Percentiles rank a stretch among this genome's conserved stretches.
phyloP scores from a whole-genome alignment of 2,113 vertebrate genomes.

The Ornithorhynchus anatinus region DNA sequence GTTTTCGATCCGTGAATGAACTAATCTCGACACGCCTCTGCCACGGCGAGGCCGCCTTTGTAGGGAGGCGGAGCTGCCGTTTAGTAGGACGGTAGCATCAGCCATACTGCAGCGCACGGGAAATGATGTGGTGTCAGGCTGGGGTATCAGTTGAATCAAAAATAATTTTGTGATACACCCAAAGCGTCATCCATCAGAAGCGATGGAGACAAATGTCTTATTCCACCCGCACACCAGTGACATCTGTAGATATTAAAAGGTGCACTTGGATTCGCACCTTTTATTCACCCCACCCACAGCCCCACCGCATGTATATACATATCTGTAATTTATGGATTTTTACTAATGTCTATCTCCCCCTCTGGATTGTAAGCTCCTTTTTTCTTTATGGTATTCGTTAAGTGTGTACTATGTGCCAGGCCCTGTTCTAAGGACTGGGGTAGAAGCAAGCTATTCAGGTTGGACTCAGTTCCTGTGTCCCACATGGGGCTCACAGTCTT shows the following conservation, averaged over 20 bases:
- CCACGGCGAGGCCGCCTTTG: not conserved
- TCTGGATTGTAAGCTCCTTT: too few relatives aligned
- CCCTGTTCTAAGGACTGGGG: too few relatives aligned
- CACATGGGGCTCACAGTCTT: too few relatives aligned
- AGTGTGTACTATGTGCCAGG: not conserved
- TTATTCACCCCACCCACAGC: too few relatives aligned
- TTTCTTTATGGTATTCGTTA: too few relatives aligned
- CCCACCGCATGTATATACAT: too few relatives aligned
- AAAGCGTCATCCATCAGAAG: conserved; percentile 19
- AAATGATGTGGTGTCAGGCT: not conserved
- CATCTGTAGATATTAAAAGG: conserved; percentile 39
- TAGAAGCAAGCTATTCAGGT: too few relatives aligned
- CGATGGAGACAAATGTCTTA: conserved; percentile 14
- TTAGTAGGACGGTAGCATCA: not conserved
- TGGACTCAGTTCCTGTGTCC: too few relatives aligned
- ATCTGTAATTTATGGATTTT: too few relatives aligned
- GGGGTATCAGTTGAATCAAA: not conserved
- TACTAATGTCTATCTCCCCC: too few relatives aligned
- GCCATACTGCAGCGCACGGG: not conserved
- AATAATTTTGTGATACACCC: not conserved
- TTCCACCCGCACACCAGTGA: conserved; percentile 19
- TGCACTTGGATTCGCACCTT: too few relatives aligned
- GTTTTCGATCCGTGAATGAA: not conserved
- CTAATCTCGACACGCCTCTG: not conserved
- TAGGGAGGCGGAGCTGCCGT: fast-evolving